Conservation (phyloP, 1,140 invertebrate species). For the Mylabris phalerata region DNA sequence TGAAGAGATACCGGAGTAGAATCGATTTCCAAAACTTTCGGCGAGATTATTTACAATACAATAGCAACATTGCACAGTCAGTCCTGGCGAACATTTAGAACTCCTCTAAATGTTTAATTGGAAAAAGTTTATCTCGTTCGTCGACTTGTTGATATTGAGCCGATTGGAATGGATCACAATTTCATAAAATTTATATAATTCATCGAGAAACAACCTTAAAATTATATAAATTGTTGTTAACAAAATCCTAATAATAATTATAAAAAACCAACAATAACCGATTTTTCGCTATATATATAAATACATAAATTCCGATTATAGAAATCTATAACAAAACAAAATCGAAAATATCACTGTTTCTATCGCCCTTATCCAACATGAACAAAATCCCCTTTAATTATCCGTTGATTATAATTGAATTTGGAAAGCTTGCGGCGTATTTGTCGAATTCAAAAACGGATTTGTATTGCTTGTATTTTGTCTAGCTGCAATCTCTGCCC, state of each 20-base stretch:
- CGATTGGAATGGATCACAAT: slow-evolving; percentile 9
- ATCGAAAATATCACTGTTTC: background rate
- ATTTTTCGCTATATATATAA: too few species aligned
- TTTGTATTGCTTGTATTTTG: slow-evolving; percentile 44
- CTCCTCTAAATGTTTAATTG: background rate
- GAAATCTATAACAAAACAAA: background rate
- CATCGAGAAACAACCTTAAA: background rate
- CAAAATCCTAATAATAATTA: too few species aligned
- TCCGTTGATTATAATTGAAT: slow-evolving; percentile 51
- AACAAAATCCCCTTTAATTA: background rate
- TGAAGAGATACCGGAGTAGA: too few species aligned
- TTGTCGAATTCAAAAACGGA: slow-evolving; percentile 47
- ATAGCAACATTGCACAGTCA: slow-evolving; percentile 26
- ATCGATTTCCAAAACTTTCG: too few species aligned
- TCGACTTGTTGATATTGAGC: background rate
- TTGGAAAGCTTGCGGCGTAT: slow-evolving; percentile 55
- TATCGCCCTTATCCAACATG: background rate
- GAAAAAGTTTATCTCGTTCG: too few species aligned
- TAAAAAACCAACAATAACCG: too few species aligned
- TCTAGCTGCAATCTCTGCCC: slow-evolving; percentile 54
- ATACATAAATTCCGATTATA: background rate
- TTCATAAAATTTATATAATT: background rate
- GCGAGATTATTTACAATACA: slow-evolving; percentile 17
- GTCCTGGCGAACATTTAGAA: slow-evolving; percentile 26
- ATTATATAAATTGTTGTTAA: background rate